These are phyloP conservation scores for Eriosoma lanigerum DNA, from an alignment of 1,140 invertebrate genomes.

Conservation along the genomic window DNA sequence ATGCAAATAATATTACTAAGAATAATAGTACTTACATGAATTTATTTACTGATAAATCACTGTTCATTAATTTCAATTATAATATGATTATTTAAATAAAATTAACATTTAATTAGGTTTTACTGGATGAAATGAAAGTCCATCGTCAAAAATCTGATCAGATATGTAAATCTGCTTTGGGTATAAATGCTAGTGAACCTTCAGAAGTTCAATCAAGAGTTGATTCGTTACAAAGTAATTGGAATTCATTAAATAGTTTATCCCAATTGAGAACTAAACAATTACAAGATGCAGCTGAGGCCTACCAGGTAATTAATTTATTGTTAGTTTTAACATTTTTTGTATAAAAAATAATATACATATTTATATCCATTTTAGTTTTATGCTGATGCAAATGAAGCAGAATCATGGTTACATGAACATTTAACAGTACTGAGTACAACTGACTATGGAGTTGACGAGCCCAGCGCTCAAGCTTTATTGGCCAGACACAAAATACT, in stretches of 20 bases:
- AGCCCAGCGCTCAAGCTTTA: conserved; percentile 82
- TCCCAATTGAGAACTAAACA: conserved; percentile 80
- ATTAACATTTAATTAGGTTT: conserved; percentile 58
- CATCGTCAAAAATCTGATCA: conserved; percentile 77
- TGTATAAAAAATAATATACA: background rate
- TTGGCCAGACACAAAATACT: conserved; percentile 83
- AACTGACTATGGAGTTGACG: conserved; percentile 84
- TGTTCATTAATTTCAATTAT: background rate
- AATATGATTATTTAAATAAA: background rate
- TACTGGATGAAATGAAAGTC: conserved; percentile 90
- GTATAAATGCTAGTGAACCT: conserved; percentile 77
- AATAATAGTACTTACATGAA: too few relatives aligned
- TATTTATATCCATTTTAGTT: conserved; percentile 64
- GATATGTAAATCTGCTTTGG: conserved; percentile 70
- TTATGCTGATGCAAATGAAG: conserved; percentile 95
- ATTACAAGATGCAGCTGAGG: conserved; percentile 90
- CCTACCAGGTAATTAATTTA: conserved; percentile 71
- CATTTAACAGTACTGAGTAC: conserved; percentile 86
- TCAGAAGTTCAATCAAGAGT: conserved; percentile 77
- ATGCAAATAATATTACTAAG: too few relatives aligned
- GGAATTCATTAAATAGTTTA: conserved; percentile 82
- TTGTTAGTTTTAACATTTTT: background rate
- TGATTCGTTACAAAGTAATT: conserved; percentile 79
- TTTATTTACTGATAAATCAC: background rate
- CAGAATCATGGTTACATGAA: conserved; percentile 95